Evolutionary conservation across 2,113 vertebrate genomes (phyloP).

Genomic region (Apistogramma diplotaenia): DNA sequence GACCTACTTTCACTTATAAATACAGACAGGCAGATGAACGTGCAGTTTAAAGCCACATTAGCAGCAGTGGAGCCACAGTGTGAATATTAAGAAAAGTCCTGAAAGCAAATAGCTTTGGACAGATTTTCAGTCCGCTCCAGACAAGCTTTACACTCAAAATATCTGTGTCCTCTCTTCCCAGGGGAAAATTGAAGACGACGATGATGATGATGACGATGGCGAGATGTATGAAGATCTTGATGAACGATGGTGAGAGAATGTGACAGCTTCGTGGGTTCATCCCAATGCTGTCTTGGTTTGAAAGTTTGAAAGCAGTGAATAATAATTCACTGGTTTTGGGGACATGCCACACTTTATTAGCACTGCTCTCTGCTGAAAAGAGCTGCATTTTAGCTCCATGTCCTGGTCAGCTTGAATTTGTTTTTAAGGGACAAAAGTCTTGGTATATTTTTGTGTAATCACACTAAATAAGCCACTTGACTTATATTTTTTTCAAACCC

Average conservation of each 20-base stretch:
- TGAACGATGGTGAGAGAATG: slow-evolving; percentile 78
- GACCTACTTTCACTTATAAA: background rate
- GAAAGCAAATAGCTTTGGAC: background rate
- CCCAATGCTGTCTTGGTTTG: background rate
- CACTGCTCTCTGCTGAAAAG: slow-evolving; percentile 22
- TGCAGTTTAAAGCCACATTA: background rate
- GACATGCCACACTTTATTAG: background rate
- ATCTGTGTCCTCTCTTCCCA: slow-evolving; percentile 18
- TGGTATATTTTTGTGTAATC: background rate
- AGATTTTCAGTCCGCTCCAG: background rate
- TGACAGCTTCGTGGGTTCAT: background rate
- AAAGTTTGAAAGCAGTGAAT: background rate
- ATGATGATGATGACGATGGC: slow-evolving; percentile 78
- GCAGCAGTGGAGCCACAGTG: background rate
- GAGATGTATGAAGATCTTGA: slow-evolving; percentile 90
- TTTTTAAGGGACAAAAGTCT: background rate
- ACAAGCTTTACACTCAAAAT: background rate
- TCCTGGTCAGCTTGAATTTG: no score
- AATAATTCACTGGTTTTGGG: background rate
- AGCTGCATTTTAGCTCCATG: background rate
- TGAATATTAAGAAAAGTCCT: background rate
- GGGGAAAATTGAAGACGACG: slow-evolving; percentile 77
- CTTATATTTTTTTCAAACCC: background rate
- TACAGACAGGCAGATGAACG: background rate
- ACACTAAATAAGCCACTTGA: background rate